Percentiles rank a stretch among this genome's conserved stretches.
These are phyloP conservation scores for Mormyrus hasselquistii DNA, from an alignment of 2,797 vertebrate genomes.

Conservation along the genomic window DNA sequence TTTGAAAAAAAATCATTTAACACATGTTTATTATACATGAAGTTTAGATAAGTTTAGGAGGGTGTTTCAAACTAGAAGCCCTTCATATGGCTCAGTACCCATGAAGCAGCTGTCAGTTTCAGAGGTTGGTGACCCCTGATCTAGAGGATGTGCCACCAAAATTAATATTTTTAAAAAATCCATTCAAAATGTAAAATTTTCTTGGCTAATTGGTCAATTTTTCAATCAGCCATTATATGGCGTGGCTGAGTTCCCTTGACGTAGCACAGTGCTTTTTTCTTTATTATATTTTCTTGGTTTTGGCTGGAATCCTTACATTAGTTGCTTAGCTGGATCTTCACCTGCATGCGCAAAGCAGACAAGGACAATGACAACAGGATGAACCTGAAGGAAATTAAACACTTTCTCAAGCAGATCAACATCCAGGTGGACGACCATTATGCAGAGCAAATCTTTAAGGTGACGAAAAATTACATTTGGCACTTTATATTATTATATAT, in stretches of 20 bases:
- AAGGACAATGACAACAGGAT: slow-evolving; percentile 91
- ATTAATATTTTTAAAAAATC: background rate
- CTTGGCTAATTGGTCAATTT: background rate
- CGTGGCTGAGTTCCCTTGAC: background rate
- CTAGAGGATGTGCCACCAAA: background rate
- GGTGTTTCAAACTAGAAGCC: background rate
- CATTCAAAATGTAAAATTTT: background rate
- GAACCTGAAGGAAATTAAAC: slow-evolving; percentile 85
- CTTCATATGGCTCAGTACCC: background rate
- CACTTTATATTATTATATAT: background rate
- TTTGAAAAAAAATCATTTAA: background rate
- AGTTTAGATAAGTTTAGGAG: background rate
- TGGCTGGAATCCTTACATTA: slow-evolving; percentile 63
- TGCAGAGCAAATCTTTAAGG: slow-evolving; percentile 75
- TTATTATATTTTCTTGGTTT: background rate
- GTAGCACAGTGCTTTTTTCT: background rate
- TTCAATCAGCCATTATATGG: background rate
- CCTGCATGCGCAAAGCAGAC: slow-evolving; percentile 86
- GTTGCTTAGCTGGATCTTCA: slow-evolving; percentile 80
- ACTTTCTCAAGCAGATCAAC: slow-evolving; percentile 85
- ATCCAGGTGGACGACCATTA: slow-evolving; percentile 76
- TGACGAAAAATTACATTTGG: slow-evolving; percentile 40
- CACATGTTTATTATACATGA: no score
- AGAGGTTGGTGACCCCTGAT: background rate
- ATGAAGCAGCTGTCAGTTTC: background rate